Evolutionary conservation across 2,113 vertebrate genomes (phyloP).

Genomic region (Varanus komodoensis): DNA sequence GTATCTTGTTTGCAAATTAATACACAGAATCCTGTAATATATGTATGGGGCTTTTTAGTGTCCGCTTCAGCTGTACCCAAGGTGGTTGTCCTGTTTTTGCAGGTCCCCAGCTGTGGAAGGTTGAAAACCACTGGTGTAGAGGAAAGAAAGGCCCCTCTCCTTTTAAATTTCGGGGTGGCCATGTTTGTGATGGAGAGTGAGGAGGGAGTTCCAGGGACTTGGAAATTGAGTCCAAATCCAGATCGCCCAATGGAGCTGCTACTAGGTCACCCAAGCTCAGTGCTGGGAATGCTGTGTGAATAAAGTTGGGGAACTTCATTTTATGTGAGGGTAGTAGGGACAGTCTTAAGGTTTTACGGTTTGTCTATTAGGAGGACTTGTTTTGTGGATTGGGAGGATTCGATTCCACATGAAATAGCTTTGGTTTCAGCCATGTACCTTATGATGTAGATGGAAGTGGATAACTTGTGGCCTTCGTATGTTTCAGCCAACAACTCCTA

Average conservation of each 20-base stretch:
- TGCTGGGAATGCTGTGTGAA: background rate
- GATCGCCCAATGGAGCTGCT: background rate
- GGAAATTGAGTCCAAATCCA: background rate
- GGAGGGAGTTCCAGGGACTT: background rate
- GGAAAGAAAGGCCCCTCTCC: background rate
- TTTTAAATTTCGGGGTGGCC: background rate
- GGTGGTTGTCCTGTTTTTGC: no score
- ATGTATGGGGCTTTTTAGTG: no score
- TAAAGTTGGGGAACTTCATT: background rate
- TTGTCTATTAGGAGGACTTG: background rate
- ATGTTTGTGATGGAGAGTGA: background rate
- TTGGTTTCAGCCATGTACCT: no score
- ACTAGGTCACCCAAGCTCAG: background rate
- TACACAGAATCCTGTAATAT: no score
- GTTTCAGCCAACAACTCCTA: no score
- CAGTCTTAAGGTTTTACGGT: background rate
- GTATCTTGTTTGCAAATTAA: no score
- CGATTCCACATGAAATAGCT: background rate
- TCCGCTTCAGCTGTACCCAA: no score
- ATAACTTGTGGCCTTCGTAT: no score
- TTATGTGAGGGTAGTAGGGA: no score
- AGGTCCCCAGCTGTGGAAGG: no score
- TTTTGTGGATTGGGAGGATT: background rate
- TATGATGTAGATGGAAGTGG: no score
- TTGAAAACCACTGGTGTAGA: background rate